A percentile compares a stretch with the other conserved stretches of the same genome.
phyloP scores from a whole-genome alignment of 2,797 vertebrate genomes.

The Lacerta agilis region DNA sequence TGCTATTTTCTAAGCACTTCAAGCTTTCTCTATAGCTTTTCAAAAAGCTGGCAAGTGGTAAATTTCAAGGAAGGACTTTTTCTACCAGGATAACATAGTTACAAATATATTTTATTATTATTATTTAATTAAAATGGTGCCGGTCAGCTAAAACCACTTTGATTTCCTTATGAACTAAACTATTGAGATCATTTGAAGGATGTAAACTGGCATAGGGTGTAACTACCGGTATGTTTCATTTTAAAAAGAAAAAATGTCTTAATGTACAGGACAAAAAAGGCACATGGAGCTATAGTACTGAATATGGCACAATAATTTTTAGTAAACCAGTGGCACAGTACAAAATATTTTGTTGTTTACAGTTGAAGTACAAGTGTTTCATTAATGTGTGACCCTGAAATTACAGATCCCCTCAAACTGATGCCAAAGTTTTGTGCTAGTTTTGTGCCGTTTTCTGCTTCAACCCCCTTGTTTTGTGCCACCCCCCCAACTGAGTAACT shows the following conservation, averaged over 20 bases:
- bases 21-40: neutral
- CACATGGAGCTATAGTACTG: constrained; percentile 14
- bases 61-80: neutral
- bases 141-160: constrained; percentile 8
- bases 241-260: constrained; percentile 18
- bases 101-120: neutral
- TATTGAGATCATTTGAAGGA: constrained; percentile 38
- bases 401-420: too few species aligned
- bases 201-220: constrained; percentile 29
- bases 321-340: neutral
- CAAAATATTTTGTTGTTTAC: constrained; percentile 1
- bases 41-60: fast-evolving
- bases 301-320: constrained; percentile 19
- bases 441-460: too few species aligned
- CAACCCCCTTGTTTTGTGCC: too few species aligned
- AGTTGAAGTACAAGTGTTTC: neutral
- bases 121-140: neutral
- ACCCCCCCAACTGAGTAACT: too few species aligned
- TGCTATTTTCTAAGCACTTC: constrained; percentile 20
- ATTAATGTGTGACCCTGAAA: neutral
- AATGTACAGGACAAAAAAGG: constrained; percentile 6
- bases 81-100: constrained; percentile 11
- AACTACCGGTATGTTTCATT: constrained; percentile 25
- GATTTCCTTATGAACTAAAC: constrained; percentile 29
- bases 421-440: too few species aligned